These are phyloP conservation scores for Agrotis ipsilon DNA, from an alignment of 2,888 invertebrate genomes.

Conservation along the genomic window DNA sequence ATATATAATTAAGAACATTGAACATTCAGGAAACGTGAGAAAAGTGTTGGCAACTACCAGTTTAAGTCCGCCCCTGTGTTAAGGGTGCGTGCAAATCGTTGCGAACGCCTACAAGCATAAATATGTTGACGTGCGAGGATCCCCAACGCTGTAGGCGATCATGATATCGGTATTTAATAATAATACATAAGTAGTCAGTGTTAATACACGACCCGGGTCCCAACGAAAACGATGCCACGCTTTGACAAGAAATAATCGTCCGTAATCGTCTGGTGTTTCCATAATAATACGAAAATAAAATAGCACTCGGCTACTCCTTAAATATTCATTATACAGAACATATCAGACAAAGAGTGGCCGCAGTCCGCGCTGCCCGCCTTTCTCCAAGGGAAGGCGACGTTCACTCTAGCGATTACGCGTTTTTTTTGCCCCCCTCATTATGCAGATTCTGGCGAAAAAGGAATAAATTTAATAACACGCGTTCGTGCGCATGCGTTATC, in stretches of 20 bases:
- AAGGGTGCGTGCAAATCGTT: constrained; percentile 62
- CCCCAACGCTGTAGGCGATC: constrained; percentile 74
- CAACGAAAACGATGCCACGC: constrained; percentile 73
- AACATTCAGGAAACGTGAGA: not conserved
- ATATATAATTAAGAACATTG: not conserved
- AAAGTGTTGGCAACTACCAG: not conserved
- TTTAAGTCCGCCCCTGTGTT: constrained; percentile 50
- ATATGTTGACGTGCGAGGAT: constrained; percentile 73
- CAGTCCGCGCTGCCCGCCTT: constrained; percentile 82
- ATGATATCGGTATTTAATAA: constrained; percentile 74
- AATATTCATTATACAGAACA: constrained; percentile 84
- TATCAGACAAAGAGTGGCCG: constrained; percentile 80
- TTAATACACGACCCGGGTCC: constrained; percentile 56
- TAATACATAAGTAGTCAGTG: constrained; percentile 69
- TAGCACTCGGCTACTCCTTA: constrained; percentile 75
- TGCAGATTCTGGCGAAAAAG: constrained; percentile 90
- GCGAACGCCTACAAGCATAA: constrained; percentile 50
- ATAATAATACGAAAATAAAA: constrained; percentile 81
- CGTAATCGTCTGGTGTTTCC: constrained; percentile 79
- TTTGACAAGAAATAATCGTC: constrained; percentile 84
- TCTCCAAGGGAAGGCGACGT: constrained; percentile 86
- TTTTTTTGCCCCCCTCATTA: constrained; percentile 90
- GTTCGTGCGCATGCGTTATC: constrained; percentile 90
- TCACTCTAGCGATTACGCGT: constrained; percentile 88
- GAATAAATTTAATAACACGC: constrained; percentile 91